A percentile compares a stretch with the other conserved stretches of the same genome.
phyloP scores from a whole-genome alignment of 2,797 vertebrate species.

The Simalia tracyae region DNA sequence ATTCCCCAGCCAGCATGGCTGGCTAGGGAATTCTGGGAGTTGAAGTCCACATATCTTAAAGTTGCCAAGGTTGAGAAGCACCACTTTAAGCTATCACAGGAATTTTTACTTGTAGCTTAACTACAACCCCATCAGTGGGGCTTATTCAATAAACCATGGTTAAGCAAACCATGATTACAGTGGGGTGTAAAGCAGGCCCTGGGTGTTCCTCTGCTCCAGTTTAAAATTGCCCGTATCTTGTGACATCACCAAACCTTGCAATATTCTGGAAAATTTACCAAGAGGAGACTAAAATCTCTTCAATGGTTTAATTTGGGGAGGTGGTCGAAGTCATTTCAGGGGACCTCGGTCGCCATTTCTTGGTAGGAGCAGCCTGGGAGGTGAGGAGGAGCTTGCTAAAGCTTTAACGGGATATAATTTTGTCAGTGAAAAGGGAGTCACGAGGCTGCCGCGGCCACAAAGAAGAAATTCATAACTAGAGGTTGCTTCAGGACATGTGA shows the following conservation, averaged over 20 bases:
- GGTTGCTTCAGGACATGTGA: neutral
- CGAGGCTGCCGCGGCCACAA: neutral
- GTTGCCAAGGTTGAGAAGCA: neutral
- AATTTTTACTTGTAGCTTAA: neutral
- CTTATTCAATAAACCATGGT: neutral
- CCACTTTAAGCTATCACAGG: neutral
- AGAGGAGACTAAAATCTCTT: neutral
- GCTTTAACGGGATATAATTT: neutral
- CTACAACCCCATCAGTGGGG: neutral
- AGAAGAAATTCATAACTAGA: neutral
- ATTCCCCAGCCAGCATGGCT: neutral
- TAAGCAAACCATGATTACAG: neutral
- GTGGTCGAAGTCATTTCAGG: neutral
- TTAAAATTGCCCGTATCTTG: neutral
- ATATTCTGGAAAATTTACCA: neutral
- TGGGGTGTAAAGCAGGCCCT: neutral
- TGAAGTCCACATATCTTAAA: neutral
- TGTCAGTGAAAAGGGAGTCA: neutral
- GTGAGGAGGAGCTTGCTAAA: neutral
- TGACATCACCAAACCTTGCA: neutral
- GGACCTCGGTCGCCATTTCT: neutral
- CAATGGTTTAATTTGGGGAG: neutral
- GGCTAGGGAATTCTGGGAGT: neutral
- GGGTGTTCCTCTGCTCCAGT: neutral
- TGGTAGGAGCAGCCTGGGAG: neutral